A percentile compares a stretch with the other conserved stretches of the same genome.
Conservation (phyloP, 1,140 invertebrate species). For the Leguminivora glycinivorella region DNA sequence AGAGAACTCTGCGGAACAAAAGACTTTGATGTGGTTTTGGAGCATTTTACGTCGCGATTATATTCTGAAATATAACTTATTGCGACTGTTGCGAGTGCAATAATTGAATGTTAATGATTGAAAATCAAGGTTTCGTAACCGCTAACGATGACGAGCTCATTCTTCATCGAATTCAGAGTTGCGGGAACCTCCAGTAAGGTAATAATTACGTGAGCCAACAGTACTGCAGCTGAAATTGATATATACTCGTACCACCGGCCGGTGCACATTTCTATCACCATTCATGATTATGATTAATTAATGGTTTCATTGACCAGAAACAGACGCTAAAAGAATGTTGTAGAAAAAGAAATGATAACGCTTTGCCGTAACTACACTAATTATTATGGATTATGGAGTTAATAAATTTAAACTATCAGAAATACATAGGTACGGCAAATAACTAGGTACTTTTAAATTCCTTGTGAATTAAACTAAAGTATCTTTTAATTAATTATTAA, state of each 20-base stretch:
- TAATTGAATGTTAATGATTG: too few species aligned
- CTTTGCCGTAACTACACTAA: too few species aligned
- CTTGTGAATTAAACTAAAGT: too few species aligned
- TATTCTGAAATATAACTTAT: background rate
- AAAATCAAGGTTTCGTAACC: slow-evolving; percentile 4
- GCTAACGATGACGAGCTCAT: slow-evolving; percentile 12
- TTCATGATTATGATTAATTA: background rate
- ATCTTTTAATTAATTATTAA: too few species aligned
- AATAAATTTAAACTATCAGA: too few species aligned
- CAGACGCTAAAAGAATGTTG: background rate
- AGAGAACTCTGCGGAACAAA: too few species aligned
- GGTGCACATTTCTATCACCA: background rate
- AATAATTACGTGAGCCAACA: slow-evolving; percentile 21
- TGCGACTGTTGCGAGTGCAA: background rate
- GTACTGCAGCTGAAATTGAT: background rate
- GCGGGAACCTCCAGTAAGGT: background rate
- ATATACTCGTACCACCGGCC: background rate
- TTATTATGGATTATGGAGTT: too few species aligned
- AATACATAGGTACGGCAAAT: too few species aligned
- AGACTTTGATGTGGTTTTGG: too few species aligned
- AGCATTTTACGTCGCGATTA: too few species aligned
- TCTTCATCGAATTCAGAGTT: background rate
- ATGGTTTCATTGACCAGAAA: background rate
- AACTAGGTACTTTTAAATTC: too few species aligned
- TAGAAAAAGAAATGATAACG: background rate